Conservation (phyloP, 2,113 vertebrate species). For the Perccottus glenii region DNA sequence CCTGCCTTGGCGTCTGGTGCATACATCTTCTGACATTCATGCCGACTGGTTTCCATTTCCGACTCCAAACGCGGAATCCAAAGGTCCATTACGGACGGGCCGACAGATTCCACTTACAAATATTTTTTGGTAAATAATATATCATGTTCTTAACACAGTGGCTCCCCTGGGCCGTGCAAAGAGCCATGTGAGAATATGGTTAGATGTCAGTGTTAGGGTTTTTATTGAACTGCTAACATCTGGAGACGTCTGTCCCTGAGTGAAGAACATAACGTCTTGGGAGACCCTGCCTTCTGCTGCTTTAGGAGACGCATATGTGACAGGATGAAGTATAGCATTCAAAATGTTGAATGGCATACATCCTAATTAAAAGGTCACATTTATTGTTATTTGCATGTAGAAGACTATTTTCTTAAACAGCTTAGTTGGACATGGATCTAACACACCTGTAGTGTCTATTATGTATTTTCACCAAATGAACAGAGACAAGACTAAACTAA, state of each 20-base stretch:
- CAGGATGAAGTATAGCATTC: neutral
- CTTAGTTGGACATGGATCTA: too few relatives aligned
- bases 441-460: too few relatives aligned
- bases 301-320: conserved; percentile 23
- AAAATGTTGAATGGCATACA: neutral
- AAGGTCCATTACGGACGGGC: conserved; percentile 57
- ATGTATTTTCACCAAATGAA: too few relatives aligned
- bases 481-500: too few relatives aligned
- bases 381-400: neutral
- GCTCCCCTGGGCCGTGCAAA: conserved; percentile 61
- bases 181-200: conserved; percentile 54
- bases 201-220: conserved; percentile 55
- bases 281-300: conserved; percentile 75
- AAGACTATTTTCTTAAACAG: too few relatives aligned
- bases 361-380: neutral
- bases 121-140: conserved; percentile 82
- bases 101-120: conserved; percentile 82
- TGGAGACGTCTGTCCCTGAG: conserved; percentile 62
- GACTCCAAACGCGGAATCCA: conserved; percentile 38
- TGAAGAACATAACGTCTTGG: conserved; percentile 49
- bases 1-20: conserved; percentile 51
- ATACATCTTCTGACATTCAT: conserved; percentile 70
- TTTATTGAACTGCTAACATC: conserved; percentile 73
- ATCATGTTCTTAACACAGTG: conserved; percentile 82
- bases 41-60: conserved; percentile 54